Evolutionary conservation across 2,888 invertebrate species (phyloP).

Genomic region (Gisinianus flammeolus): DNA sequence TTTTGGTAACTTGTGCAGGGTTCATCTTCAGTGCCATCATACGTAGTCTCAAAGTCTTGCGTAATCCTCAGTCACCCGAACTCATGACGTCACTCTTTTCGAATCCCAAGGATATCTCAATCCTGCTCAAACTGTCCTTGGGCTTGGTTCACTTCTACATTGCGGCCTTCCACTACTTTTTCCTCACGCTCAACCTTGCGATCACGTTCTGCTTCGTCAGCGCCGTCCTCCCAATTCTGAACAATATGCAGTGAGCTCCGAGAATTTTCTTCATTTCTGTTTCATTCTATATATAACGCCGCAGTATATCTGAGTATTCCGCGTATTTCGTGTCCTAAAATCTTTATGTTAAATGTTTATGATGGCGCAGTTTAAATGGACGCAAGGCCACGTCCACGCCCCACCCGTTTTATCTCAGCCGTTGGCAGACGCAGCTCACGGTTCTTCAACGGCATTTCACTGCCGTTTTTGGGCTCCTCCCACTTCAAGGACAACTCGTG

Average conservation of each 20-base stretch:
- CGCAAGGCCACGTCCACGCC: not conserved
- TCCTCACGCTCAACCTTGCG: not conserved
- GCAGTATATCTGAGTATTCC: not conserved
- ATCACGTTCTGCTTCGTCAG: not conserved
- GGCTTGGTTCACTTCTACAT: not conserved
- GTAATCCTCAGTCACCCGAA: not conserved
- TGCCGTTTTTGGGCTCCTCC: no score
- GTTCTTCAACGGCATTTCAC: no score
- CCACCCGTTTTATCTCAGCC: not conserved
- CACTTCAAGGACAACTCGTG: not conserved
- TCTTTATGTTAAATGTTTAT: not conserved
- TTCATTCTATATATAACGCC: not conserved
- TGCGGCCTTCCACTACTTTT: not conserved
- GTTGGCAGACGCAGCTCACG: not conserved
- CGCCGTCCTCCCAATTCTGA: not conserved
- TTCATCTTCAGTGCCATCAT: no score
- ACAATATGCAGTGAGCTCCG: not conserved
- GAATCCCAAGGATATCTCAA: not conserved
- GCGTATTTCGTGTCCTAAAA: no score
- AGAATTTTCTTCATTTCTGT: not conserved
- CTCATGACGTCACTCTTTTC: not conserved
- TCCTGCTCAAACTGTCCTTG: not conserved
- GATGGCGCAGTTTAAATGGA: not conserved
- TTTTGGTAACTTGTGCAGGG: no score
- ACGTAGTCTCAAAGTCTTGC: not conserved